Evolutionary conservation across 2,888 invertebrate genomes (phyloP).

Genomic region (Drosophila rellima): DNA sequence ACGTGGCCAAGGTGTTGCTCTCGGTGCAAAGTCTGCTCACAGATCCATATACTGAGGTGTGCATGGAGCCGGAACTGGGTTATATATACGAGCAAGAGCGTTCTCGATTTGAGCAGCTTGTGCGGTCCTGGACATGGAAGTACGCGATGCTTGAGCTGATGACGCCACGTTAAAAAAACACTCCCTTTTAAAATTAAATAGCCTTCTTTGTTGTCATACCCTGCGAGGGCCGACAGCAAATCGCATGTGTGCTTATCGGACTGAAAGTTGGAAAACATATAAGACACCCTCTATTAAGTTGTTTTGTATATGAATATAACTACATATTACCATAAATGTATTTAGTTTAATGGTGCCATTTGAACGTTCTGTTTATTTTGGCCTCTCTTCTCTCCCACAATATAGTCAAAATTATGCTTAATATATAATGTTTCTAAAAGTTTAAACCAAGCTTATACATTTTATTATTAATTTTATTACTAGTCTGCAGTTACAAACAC

Average conservation of each 20-base stretch:
- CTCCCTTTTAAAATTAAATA: not conserved
- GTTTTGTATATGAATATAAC: slow-evolving; percentile 59
- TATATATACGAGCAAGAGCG: slow-evolving; percentile 91
- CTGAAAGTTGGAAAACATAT: slow-evolving; percentile 74
- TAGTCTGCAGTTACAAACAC: slow-evolving; percentile 34
- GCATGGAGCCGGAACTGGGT: slow-evolving; percentile 95
- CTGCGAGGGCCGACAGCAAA: slow-evolving; percentile 25
- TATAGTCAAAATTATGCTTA: slow-evolving; percentile 74
- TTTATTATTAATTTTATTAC: slow-evolving; percentile 11
- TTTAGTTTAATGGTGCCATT: slow-evolving; percentile 77
- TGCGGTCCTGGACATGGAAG: slow-evolving; percentile 95
- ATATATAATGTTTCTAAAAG: slow-evolving; percentile 20
- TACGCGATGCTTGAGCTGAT: slow-evolving; percentile 94
- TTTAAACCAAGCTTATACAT: not conserved
- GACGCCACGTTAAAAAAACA: slow-evolving; percentile 72
- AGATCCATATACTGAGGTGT: slow-evolving; percentile 95
- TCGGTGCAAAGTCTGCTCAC: slow-evolving; percentile 95
- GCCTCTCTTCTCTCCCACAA: slow-evolving; percentile 47
- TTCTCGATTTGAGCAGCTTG: slow-evolving; percentile 91
- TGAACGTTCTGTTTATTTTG: slow-evolving; percentile 46
- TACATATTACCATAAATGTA: slow-evolving; percentile 51
- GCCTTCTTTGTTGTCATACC: slow-evolving; percentile 27
- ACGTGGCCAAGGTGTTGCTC: slow-evolving; percentile 94
- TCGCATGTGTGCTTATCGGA: slow-evolving; percentile 51
- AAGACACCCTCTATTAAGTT: slow-evolving; percentile 44